Base-by-base conservation (phyloP, 92 coral and sea anemone genomes). In the Micromussa lordhowensis region DNA sequence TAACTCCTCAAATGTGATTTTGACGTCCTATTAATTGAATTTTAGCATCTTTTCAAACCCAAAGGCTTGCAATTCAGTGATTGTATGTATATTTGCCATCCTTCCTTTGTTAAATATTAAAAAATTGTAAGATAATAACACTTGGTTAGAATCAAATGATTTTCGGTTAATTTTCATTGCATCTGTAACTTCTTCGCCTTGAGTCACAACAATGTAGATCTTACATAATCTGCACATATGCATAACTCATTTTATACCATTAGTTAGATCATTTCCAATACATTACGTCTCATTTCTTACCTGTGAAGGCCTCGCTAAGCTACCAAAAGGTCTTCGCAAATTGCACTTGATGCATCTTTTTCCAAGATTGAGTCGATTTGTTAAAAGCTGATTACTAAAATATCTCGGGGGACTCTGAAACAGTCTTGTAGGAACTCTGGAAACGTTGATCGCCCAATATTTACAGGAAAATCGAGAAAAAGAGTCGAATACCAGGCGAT, bases 381-480 rank as follows among this genome's bases (percentile, higher is more conserved):
- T 61, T 15, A 64, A n/a, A 38, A 22, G 83, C 24, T 76, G 51
- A 31, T 28, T 77, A 63, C 69, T 32, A 30, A 70, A 73, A 73
- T 68, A 63, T 38, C 51, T 77, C 34, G 89, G 28, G 21, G 61
- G 22, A 44, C 68, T 86, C 32, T 86, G 83, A 15, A 77, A 78
- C 53, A 59, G 64, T 57, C 61, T 75, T 75, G 81, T 24, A 1
- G 82, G 82, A 19, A 63, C 40, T 78, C 83, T 77, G 15, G 83
- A 3, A 40, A 12, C 29, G 77, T 21, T 58, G 40, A 48, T 30
- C 30, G 64, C 64, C 64, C 83, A 66, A 34, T 40, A 40, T 86
- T 78, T 86, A 51, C 76, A 29, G 29, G 64, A 78, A 10, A 32
- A 57, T 59, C 81, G 72, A 19, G 57, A 18, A 18, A 77, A 77